Evolutionary conservation across 2,888 invertebrate genomes (phyloP).

Genomic region (Synanthedon andrenaeformis): DNA sequence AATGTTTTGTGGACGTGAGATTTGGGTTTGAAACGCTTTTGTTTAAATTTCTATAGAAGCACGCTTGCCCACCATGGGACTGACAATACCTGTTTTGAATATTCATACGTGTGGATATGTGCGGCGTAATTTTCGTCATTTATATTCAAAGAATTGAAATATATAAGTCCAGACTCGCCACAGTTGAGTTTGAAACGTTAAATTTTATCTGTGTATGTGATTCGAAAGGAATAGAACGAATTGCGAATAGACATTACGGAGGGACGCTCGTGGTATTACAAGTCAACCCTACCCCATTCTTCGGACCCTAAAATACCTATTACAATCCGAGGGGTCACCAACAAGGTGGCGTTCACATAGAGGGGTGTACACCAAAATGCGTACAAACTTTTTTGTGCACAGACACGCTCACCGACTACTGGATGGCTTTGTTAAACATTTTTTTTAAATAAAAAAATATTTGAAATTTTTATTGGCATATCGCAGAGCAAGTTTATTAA

Average conservation of each 20-base stretch:
- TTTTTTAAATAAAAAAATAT: too few relatives aligned
- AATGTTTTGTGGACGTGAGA: neutral
- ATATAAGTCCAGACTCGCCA: too few relatives aligned
- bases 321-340: conserved; percentile 9
- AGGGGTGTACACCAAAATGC: conserved; percentile 9
- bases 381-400: conserved; percentile 7
- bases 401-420: conserved; percentile 1
- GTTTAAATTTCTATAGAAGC: neutral
- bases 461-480: too few relatives aligned
- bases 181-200: too few relatives aligned
- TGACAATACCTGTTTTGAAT: neutral
- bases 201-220: neutral
- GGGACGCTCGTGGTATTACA: conserved; percentile 7
- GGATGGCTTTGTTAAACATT: too few relatives aligned
- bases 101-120: neutral
- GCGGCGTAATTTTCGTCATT: neutral
- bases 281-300: conserved; percentile 7
- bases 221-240: neutral
- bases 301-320: conserved; percentile 13
- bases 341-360: neutral
- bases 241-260: conserved; percentile 2
- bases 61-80: neutral
- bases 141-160: too few relatives aligned
- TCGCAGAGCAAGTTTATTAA: too few relatives aligned
- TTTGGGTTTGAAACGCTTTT: neutral